These are phyloP conservation scores for Anthopleura xanthogrammica DNA, from an alignment of 92 coral and sea anemone species.

Conservation along the genomic window DNA sequence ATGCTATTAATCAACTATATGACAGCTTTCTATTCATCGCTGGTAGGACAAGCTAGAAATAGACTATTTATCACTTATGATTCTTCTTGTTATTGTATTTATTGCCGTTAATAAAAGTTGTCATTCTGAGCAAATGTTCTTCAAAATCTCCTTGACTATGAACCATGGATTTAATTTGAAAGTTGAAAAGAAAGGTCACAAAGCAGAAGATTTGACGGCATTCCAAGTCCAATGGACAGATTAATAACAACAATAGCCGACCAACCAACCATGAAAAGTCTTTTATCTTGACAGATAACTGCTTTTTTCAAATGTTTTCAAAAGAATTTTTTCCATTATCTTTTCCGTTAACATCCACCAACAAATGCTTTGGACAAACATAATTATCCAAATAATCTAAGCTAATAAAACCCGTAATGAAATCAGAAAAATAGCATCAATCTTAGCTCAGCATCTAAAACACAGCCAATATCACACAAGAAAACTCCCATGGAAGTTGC, in stretches of 20 bases:
- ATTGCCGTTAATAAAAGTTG: too few species aligned
- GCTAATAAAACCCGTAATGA: neutral
- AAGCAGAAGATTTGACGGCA: constrained; percentile 1
- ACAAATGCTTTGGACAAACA: constrained; percentile 3
- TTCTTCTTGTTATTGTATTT: neutral
- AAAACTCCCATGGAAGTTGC: constrained; percentile 9
- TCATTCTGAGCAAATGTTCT: neutral
- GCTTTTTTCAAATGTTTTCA: constrained; percentile 18
- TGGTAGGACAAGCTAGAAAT: neutral
- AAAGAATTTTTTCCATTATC: constrained; percentile 2
- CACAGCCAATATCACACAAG: constrained; percentile 14
- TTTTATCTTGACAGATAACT: constrained; percentile 19
- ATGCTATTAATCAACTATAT: neutral
- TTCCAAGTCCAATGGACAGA: constrained; percentile 16
- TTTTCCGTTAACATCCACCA: neutral
- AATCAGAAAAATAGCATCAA: neutral
- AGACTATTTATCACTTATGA: neutral
- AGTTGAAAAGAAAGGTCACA: neutral
- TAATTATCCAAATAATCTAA: neutral
- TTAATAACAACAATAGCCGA: constrained; percentile 7
- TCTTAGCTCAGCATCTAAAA: neutral
- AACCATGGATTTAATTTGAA: neutral
- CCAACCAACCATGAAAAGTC: constrained; percentile 6
- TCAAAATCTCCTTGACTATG: neutral
- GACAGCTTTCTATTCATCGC: neutral